phyloP scores from a whole-genome alignment of 1,140 invertebrate species.

The Drosophila nannoptera region DNA sequence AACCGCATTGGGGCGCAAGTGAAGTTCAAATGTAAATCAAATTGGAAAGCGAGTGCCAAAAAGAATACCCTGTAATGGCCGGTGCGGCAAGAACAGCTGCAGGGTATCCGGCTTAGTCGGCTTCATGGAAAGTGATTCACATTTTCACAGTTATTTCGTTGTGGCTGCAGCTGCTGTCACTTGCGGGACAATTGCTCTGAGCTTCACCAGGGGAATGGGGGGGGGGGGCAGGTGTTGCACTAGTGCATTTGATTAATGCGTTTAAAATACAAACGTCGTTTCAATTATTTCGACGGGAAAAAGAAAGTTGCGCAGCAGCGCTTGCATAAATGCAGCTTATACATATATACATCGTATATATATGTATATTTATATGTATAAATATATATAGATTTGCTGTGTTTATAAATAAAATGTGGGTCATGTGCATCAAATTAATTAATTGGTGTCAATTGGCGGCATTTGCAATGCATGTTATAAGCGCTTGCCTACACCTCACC shows the following conservation, averaged over 20 bases:
- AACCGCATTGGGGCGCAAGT: neutral
- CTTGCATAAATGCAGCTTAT: slow-evolving; percentile 28
- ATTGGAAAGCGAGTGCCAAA: no score
- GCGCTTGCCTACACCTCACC: slow-evolving; percentile 32
- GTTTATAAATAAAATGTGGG: slow-evolving; percentile 73
- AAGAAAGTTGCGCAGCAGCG: slow-evolving; percentile 43
- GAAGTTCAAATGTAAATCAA: no score
- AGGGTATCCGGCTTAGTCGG: neutral
- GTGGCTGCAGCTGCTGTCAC: slow-evolving; percentile 38
- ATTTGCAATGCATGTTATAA: slow-evolving; percentile 34
- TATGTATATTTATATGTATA: neutral
- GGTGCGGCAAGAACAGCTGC: no score
- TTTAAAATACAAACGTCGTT: slow-evolving; percentile 27
- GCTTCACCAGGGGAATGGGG: neutral
- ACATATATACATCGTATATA: neutral
- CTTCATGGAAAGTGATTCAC: neutral
- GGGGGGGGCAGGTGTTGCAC: slow-evolving; percentile 3
- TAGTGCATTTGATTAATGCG: slow-evolving; percentile 42
- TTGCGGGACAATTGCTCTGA: neutral
- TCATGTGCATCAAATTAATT: slow-evolving; percentile 78
- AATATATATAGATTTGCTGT: slow-evolving; percentile 6
- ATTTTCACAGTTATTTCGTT: slow-evolving; percentile 22
- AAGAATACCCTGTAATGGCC: no score
- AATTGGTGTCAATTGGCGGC: slow-evolving; percentile 74
- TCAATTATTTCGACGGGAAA: slow-evolving; percentile 34